Evolutionary conservation across 2,888 invertebrate species (phyloP), one percentile per base, ranked within the genome.

Genomic region (Anoplius nigerrimus): DNA sequence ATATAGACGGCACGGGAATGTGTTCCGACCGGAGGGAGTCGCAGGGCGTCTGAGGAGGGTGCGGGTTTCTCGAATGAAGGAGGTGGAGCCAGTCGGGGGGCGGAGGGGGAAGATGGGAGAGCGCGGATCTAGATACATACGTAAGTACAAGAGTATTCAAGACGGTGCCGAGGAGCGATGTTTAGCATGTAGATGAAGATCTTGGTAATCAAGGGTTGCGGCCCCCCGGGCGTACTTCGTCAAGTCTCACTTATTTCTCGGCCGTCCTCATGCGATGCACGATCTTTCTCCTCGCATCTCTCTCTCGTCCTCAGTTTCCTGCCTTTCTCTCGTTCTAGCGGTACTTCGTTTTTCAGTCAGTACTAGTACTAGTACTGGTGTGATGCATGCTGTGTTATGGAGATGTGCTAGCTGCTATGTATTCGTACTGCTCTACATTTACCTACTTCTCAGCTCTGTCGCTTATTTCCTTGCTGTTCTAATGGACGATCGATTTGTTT

Each of bases 161-260:
- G 84, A 82, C 82, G 82, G 77, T 69, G 76, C 75, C 61, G 79
- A 80, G 82, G 74, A 82, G 81, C 85, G 83, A 83, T 87, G 85
- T 86, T 88, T 88, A 88, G 87, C 87, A 88, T 88, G 88, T 85
- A 88, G 86, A 88, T 88, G 88, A 88, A 88, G 87, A 88, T 88
- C 87, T 88, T 83, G 86, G 88, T 87, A 88, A 88, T 88, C 87
- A 88, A 88, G 87, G 84, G 82, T 82, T 83, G 79, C 75, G 74
- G 80, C 82, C 85, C 86, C 87, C 84, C 82, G 83, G 86, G 87
- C 83, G 82, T 82, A 85, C 87, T 88, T 86, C 85, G 86, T 87
- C 88, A 87, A 87, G 87, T 82, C 84, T 78, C 82, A 85, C 85
- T 87, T 87, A 88, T 87, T 87, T 87, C 83, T 77, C 60, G 66